These are phyloP conservation scores for Marronus borbonicus DNA, from an alignment of 2,888 invertebrate species.

Conservation along the genomic window DNA sequence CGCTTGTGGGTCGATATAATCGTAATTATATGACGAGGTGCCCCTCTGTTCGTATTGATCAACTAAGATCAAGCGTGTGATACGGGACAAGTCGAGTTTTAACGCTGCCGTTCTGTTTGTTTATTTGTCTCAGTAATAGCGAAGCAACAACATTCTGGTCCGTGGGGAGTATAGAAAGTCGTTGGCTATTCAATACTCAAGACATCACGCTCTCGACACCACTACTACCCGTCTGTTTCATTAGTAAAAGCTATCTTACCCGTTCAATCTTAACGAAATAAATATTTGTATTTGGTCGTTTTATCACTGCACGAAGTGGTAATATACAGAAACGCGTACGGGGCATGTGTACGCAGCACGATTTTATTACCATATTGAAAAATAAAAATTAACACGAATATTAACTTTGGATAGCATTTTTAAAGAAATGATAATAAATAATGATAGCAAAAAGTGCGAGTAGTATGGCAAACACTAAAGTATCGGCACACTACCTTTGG, in stretches of 20 bases:
- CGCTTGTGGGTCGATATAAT: conserved; percentile 43
- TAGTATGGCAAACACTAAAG: too few species aligned
- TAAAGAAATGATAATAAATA: too few species aligned
- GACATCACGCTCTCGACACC: conserved; percentile 21
- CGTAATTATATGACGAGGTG: conserved; percentile 46
- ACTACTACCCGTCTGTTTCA: conserved; percentile 9
- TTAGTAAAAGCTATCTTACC: conserved; percentile 16
- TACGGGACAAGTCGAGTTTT: conserved; percentile 45
- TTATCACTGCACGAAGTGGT: conserved; percentile 4
- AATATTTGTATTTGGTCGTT: conserved; percentile 16
- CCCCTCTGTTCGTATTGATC: conserved; percentile 43
- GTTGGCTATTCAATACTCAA: conserved; percentile 38
- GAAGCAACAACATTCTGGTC: conserved; percentile 26
- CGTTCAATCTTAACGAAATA: conserved; percentile 17
- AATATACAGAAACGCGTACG: neutral
- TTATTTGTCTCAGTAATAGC: conserved; percentile 37
- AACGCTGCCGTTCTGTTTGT: conserved; percentile 42
- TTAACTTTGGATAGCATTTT: too few species aligned
- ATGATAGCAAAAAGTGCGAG: too few species aligned
- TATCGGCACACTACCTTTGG: too few species aligned
- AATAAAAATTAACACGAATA: too few species aligned
- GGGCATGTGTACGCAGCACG: too few species aligned
- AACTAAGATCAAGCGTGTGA: conserved; percentile 45
- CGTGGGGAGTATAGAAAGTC: conserved; percentile 37
- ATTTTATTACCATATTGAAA: too few species aligned